Evolutionary conservation across 1,140 invertebrate species (phyloP).

Genomic region (Tyrophagus putrescentiae): DNA sequence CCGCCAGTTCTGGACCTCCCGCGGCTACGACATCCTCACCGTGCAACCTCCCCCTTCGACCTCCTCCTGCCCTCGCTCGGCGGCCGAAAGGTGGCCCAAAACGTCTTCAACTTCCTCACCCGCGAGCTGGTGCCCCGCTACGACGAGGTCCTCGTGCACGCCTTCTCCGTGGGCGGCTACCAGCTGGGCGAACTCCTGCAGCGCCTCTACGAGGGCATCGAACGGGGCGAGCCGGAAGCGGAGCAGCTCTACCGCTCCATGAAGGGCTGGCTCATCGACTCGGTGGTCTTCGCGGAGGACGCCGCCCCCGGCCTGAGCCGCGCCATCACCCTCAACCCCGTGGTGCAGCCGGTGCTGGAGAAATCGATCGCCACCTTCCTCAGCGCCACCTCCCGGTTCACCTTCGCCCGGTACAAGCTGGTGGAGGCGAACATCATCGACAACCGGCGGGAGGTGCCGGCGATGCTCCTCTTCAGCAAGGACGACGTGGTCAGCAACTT

Average conservation of each 20-base stretch:
- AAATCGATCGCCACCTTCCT: conserved; percentile 48
- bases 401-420: background rate
- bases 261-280: conserved; percentile 14
- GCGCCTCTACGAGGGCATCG: conserved; percentile 2
- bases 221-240: background rate
- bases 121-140: conserved; percentile 39
- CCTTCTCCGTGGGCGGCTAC: conserved; percentile 46
- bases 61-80: conserved; percentile 61
- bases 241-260: conserved; percentile 13
- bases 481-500: conserved; percentile 61
- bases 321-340: conserved; percentile 13
- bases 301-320: conserved; percentile 13
- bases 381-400: conserved; percentile 35
- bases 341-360: conserved; percentile 25
- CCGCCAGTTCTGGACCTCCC: conserved; percentile 57
- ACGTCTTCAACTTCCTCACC: conserved; percentile 51
- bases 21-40: conserved; percentile 68
- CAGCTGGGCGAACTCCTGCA: conserved; percentile 18
- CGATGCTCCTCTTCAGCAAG: conserved; percentile 60
- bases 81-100: conserved; percentile 44
- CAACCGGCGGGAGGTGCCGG: conserved; percentile 28
- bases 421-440: background rate
- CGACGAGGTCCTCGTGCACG: conserved; percentile 59
- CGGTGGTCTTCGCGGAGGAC: conserved; percentile 20
- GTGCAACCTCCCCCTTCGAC: conserved; percentile 60